Evolutionary conservation across 2,888 invertebrate genomes (phyloP), one percentile per base, ranked within the genome.

Genomic region (Hydriomena furcata): DNA sequence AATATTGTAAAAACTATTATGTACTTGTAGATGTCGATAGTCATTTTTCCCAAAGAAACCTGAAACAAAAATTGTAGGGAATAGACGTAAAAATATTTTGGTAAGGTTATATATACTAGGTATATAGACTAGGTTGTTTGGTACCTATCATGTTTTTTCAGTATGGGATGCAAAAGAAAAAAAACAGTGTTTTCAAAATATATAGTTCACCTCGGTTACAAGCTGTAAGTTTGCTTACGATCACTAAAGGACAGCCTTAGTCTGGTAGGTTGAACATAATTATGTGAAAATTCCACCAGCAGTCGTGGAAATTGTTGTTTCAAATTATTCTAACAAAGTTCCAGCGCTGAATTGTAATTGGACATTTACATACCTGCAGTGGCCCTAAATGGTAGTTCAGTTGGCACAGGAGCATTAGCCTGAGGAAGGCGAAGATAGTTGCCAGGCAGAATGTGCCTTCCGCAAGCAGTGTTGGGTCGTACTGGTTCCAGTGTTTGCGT

Each of bases 11-110:
- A 93, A 28, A 94, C 91, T 13, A 92, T 79, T 12, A 93, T 77
- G 72, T 93, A 94, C 63, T 92, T 92, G 12, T 88, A 88, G 60
- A 94, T 92, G 65, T 94, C 94, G n/a, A 91, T 85, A 21, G 92
- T 90, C 94, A 94, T 94, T 75, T 93, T 93, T 7, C 93, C 93
- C 30, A 94, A 78, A 0, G 94, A 93, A 45, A 93, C 92, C 84
- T 93, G 91, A 23, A 38, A 27, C n/a, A n/a, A n/a, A n/a, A n/a
- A n/a, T n/a, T n/a, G n/a, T 1, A 35, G 7, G 17, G 17, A 7
- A 20, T 13, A 11, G 11, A 20, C 31, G 12, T 5, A 8, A n/a
- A n/a, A n/a, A n/a, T 1, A n/a, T 17, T 17, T 17, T 2, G 17
- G 17, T 17, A 17, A 17, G 17, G 17, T 17, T 4, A n/a, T n/a